Base-by-base conservation (phyloP, 64 coral and sea anemone genomes). In the Cladopsammia gracilis region DNA sequence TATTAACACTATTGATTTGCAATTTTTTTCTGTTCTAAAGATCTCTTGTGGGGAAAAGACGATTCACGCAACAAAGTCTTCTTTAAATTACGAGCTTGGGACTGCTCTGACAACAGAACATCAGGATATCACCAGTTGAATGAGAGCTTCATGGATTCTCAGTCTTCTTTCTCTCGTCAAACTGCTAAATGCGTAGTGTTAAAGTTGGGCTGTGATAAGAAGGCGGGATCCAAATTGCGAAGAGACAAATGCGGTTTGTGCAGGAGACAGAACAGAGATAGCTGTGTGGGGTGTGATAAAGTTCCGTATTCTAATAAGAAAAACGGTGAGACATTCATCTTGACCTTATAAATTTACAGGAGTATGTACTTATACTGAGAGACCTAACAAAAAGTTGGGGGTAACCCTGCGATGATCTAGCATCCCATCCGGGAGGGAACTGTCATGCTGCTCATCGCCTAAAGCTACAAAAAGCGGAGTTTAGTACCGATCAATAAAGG, bases 91-190 rank as follows among this genome's bases (percentile, higher is more conserved):
- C 59, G 42, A 81, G 78, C 56, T 5, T 81, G 58, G 57, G 78
- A 81, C 57, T 11, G 58, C 58, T 81, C 78, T 34, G 57, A 81
- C 14, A 58, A 81, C 57, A 81, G 25, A 25, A 8, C 54, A 25
- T 62, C 78, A 46, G 78, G 78, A 62, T 62, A 62, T 44, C 12
- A 62, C 25, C 12, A 1, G 16, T 8, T 81, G 18, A 81, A 81
- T 25, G 58, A 56, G 10, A 62, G 10, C 26, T 2, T 19, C 11
- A 62, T 81, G 24, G 57, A 81, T 12, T 45, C 56, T 14, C 10
- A 62, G 25, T 18, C 78, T 0, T 12, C 78, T 19, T 81, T 62
- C 15, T 81, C 78, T 12, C 54, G 22, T 16, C 24, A 58, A 7
- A 22, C 9, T 3, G 77, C 25, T 54, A 79, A 79, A 58, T 34